phyloP scores from a whole-genome alignment of 2,797 vertebrate species.

The Halcyon leucocephala region DNA sequence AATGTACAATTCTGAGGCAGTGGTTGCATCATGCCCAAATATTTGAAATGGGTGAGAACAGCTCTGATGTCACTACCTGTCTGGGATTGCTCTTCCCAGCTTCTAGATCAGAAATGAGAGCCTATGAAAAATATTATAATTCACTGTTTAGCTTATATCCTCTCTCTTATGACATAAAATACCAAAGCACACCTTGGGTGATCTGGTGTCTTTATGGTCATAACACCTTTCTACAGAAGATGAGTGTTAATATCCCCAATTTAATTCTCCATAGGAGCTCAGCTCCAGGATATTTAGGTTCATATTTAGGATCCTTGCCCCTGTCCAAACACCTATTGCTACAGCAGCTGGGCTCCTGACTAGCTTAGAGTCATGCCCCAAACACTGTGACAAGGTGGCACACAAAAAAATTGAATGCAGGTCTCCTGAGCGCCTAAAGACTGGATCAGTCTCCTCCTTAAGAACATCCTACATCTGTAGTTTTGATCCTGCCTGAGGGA shows the following conservation, averaged over 20 bases:
- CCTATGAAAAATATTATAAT: neutral
- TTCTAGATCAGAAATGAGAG: neutral
- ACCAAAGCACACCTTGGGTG: accelerated
- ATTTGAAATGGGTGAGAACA: neutral
- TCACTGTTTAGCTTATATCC: neutral
- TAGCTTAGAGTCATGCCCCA: neutral
- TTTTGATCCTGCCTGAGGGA: neutral
- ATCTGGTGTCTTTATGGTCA: neutral
- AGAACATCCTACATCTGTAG: neutral
- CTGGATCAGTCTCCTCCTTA: neutral
- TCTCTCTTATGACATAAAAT: neutral
- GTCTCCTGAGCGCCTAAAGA: neutral
- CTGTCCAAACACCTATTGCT: neutral
- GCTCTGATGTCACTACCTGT: neutral
- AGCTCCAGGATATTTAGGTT: neutral
- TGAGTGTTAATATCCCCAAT: neutral
- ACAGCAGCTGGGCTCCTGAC: neutral
- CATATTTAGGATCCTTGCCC: neutral
- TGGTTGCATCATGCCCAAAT: neutral
- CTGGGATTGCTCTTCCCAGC: neutral
- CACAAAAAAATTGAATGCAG: neutral
- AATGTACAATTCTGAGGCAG: neutral
- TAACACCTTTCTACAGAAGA: neutral
- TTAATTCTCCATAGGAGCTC: neutral
- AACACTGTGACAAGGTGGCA: neutral